phyloP scores from a whole-genome alignment of 2,888 invertebrate species.

The Parnassius smintheus region DNA sequence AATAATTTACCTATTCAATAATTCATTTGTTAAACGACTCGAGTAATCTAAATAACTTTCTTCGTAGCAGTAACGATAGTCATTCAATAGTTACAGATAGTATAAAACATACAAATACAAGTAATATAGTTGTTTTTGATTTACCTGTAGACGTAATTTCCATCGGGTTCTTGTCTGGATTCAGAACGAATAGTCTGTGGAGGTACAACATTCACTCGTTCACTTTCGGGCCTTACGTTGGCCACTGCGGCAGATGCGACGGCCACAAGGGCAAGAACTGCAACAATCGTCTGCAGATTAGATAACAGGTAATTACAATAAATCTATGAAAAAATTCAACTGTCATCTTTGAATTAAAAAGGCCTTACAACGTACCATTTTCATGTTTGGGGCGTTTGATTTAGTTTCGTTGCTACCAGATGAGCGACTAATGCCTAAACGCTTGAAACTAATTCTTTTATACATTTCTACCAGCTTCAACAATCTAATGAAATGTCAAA shows the following conservation, averaged over 20 bases:
- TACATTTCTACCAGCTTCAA: not conserved
- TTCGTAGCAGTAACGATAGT: too few relatives aligned
- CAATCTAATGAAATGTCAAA: not conserved
- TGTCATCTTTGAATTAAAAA: not conserved
- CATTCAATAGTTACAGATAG: too few relatives aligned
- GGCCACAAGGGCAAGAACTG: slow-evolving; percentile 59
- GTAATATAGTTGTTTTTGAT: not conserved
- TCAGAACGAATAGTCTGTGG: slow-evolving; percentile 47
- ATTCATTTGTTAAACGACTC: too few relatives aligned
- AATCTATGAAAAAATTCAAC: slow-evolving; percentile 6
- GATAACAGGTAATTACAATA: slow-evolving; percentile 4
- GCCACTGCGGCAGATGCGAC: slow-evolving; percentile 48
- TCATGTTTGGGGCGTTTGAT: slow-evolving; percentile 62
- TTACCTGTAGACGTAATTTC: slow-evolving; percentile 53
- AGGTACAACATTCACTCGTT: slow-evolving; percentile 37
- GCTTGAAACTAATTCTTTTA: not conserved
- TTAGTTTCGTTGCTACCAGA: slow-evolving; percentile 54
- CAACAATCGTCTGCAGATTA: slow-evolving; percentile 46
- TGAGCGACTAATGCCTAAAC: slow-evolving; percentile 64
- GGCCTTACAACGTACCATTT: slow-evolving; percentile 58
- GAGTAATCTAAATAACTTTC: too few relatives aligned
- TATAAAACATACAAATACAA: too few relatives aligned
- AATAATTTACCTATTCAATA: too few relatives aligned
- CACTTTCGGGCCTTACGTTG: slow-evolving; percentile 36
- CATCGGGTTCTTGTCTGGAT: slow-evolving; percentile 51